Evolutionary conservation across 2,113 vertebrate genomes (phyloP).

Genomic region (human (Homo sapiens)): GRCh38 chr13:31938501-31939000

Average conservation of each 20-base stretch:
- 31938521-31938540: background rate
- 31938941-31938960: no score
- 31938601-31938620: background rate
- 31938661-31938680: background rate
- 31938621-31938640: background rate
- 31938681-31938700: background rate
- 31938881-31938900: fast-evolving
- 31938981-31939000: no score
- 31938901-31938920: no score
- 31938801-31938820: no score
- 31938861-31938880: no score
- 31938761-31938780: no score
- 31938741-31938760: no score
- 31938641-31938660: background rate
- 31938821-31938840: no score
- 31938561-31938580: background rate
- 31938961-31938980: no score
- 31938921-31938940: no score
- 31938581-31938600: background rate
- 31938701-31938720: background rate
- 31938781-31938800: no score
- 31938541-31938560: background rate
- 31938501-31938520: background rate
- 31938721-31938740: background rate
- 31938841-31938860: no score